A percentile compares a stretch with the other conserved stretches of the same genome.
Conservation (phyloP, 1,140 invertebrate species). For the Pemphigus obesinymphae region DNA sequence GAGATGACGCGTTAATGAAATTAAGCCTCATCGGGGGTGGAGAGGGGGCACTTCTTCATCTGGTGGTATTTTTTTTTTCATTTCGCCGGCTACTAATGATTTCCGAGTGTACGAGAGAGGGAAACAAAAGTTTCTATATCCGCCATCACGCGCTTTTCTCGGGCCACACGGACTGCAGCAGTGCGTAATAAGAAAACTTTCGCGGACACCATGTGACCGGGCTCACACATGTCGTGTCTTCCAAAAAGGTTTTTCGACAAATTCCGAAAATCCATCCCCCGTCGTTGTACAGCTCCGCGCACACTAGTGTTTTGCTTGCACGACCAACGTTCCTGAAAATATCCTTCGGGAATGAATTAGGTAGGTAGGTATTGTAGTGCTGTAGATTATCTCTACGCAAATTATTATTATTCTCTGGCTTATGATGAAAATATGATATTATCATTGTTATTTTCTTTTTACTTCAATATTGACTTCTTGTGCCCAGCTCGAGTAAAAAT, state of each 20-base stretch:
- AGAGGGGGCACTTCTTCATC: conserved; percentile 11
- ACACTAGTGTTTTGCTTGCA: too few relatives aligned
- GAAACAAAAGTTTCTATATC: background rate
- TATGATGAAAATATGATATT: too few relatives aligned
- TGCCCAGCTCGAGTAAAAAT: too few relatives aligned
- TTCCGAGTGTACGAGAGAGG: conserved; percentile 8
- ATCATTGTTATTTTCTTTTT: too few relatives aligned
- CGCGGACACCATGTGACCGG: conserved; percentile 12
- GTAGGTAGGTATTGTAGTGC: too few relatives aligned
- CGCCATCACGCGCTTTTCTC: background rate
- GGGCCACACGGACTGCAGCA: too few relatives aligned
- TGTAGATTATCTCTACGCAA: too few relatives aligned
- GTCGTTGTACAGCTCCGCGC: too few relatives aligned
- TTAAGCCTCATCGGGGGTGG: background rate
- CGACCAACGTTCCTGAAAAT: too few relatives aligned
- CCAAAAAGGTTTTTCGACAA: background rate
- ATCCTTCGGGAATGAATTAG: too few relatives aligned
- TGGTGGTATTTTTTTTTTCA: conserved; percentile 19
- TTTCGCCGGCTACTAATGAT: conserved; percentile 33
- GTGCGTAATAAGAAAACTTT: conserved; percentile 39
- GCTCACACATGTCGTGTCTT: background rate
- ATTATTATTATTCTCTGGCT: too few relatives aligned
- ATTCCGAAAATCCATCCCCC: background rate
- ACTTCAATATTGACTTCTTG: too few relatives aligned
- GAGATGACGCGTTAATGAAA: conserved; percentile 35